These are phyloP conservation scores for Andrena bucephala DNA, from an alignment of 2,888 invertebrate species.

Conservation along the genomic window DNA sequence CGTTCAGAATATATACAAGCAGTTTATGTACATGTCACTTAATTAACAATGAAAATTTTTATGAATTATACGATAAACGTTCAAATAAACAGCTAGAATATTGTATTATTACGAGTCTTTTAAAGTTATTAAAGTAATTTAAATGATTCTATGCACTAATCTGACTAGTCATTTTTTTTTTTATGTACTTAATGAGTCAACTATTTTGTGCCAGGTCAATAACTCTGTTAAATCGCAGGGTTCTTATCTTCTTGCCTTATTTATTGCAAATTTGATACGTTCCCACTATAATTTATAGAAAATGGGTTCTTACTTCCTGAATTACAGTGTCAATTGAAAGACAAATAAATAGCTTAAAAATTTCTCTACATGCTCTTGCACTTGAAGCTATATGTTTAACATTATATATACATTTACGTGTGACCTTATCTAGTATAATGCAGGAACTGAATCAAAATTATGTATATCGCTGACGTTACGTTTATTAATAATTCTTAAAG, in stretches of 20 bases:
- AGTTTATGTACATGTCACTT: constrained; percentile 8
- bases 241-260: constrained; percentile 21
- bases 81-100: constrained; percentile 34
- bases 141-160: constrained; percentile 7
- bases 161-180: constrained; percentile 6
- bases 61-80: constrained; percentile 20
- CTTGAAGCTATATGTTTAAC: constrained; percentile 17
- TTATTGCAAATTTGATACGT: constrained; percentile 10
- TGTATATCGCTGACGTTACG: constrained; percentile 12
- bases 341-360: constrained; percentile 56
- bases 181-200: not conserved
- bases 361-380: not conserved
- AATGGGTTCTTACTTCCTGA: constrained; percentile 20
- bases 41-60: constrained; percentile 13
- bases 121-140: constrained; percentile 11
- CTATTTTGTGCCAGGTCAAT: constrained; percentile 6
- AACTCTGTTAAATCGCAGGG: constrained; percentile 19
- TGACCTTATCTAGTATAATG: not conserved
- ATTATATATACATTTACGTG: constrained; percentile 17
- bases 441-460: constrained; percentile 22
- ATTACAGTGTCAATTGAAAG: constrained; percentile 57
- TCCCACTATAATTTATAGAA: not conserved
- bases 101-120: constrained; percentile 15
- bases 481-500: constrained; percentile 23
- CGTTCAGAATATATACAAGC: not conserved